Evolutionary conservation across 2,797 vertebrate genomes (phyloP), one percentile per base, ranked within the genome.

Genomic region (Astyanax mexicanus): DNA sequence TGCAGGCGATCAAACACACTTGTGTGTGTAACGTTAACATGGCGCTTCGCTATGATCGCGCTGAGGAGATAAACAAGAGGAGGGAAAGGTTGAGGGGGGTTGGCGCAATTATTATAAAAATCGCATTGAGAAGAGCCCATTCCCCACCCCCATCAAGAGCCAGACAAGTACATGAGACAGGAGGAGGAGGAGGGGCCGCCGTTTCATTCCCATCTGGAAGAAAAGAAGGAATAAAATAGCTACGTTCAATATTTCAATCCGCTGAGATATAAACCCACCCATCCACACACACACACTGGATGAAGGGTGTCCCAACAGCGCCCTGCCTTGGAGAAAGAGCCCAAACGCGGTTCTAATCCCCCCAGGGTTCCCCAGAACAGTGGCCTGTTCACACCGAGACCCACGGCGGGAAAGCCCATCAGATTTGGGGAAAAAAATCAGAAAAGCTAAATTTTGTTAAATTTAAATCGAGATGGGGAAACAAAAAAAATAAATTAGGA

Each of bases 101-200:
- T 76, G 75, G 60, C 72, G 54, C 67, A 65, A 58, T 78, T 80
- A 85, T 80, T 73, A 79, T 75, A 81, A 75, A 83, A 82, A 84
- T 80, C 55, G 68, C 68, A 82, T 51, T 52, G 49, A 74, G 71
- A 55, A 54, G 71, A 55, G 54, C 65, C 60, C 68, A 45, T 44
- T 72, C 74, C 81, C 81, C 64, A 79, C 78, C 80, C 81, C 81
- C 83, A 83, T 54, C 55, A 69, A 81, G 44, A 76, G 21, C 49
- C 49, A 66, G 58, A 77, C 51, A 25, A 72, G 57, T 71, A 58
- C 68, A 65, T n/a, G n/a, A n/a, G n/a, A n/a, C n/a, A n/a, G n/a
- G n/a, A n/a, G n/a, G 52, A 54, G 49, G 35, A 72, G 65, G 77
- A 80, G 65, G 71, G 62, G 67, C 70, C 68, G 42, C 10, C 47